Base-by-base conservation (phyloP, 2,113 vertebrate genomes). In the Malaclemys terrapin region DNA sequence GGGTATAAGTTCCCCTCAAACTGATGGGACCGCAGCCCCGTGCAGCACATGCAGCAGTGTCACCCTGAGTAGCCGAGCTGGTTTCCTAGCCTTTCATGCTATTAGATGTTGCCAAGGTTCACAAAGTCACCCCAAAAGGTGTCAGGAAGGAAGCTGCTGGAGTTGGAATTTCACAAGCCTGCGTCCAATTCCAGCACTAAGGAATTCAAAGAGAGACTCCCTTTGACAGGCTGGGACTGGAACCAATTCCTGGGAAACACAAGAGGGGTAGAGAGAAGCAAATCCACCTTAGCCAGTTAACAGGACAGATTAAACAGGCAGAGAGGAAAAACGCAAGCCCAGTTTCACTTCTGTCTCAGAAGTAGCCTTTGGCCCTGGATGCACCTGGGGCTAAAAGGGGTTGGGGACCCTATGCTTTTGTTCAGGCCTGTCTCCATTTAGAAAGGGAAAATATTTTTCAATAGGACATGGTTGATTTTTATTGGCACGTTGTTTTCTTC, bases 71-170 rank as follows among this genome's bases (percentile, higher is more conserved):
- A 87, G 50, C 49, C 49, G 17, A 8, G 76, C 8, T 54, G 47
- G 31, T 3, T 49, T 92, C 76, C 20, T n/a, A 54, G 85, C 76
- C 83, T 50, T 62, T 42, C 20, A 86, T 5, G 81, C 16, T 88
- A 53, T 42, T 11, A 87, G 87, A 62, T 25, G 29, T 1, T 91
- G 42, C 84, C 79, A 86, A 92, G 16, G 50, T 29, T 17, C 90
- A 87, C 22, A 86, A 56, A 72, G 4, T 24, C 96, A 89, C 29
- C 90, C 83, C 83, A 72, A 57, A 96, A 89, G 16, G 17, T 69
- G 16, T 80, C 47, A 59, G 49, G 65, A 76, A 27, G 54, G 52
- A 81, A 79, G 38, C 4, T 1, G 5, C 59, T 84, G 91, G 50
- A 86, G 10, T 1, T 81, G 57, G 89, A 50, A 79, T 57, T 94